These are phyloP conservation scores for Oncorhynchus tshawytscha DNA, from an alignment of 2,113 vertebrate genomes.

Conservation along the genomic window DNA sequence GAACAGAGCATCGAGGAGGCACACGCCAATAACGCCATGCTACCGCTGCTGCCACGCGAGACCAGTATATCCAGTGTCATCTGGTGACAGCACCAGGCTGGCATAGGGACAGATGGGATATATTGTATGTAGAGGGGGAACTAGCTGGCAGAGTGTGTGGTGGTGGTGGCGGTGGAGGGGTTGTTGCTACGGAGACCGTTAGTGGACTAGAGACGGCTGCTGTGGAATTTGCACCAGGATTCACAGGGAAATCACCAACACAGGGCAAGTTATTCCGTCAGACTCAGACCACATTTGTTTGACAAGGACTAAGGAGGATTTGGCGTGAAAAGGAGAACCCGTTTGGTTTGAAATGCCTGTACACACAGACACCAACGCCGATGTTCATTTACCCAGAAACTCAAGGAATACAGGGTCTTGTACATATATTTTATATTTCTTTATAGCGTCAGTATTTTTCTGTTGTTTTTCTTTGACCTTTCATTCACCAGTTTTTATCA, in stretches of 20 bases:
- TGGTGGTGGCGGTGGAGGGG: conserved; percentile 2
- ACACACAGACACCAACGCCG: conserved; percentile 64
- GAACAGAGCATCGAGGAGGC: conserved; percentile 92
- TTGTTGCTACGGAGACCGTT: background rate
- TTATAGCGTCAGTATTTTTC: conserved; percentile 96
- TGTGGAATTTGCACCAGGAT: conserved; percentile 87
- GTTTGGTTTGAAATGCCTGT: conserved; percentile 51
- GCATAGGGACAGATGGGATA: conserved; percentile 64
- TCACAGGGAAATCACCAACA: conserved; percentile 55
- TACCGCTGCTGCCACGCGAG: conserved; percentile 94
- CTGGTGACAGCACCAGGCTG: conserved; percentile 88
- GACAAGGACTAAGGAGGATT: conserved; percentile 38
- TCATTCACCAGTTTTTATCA: conserved; percentile 83
- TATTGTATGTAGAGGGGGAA: background rate
- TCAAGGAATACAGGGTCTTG: conserved; percentile 99
- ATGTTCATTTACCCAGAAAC: conserved; percentile 66
- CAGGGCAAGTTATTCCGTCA: conserved; percentile 12
- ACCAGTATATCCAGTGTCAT: conserved; percentile 99
- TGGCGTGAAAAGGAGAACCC: conserved; percentile 49
- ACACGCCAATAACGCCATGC: conserved; percentile 94
- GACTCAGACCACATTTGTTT: conserved; percentile 20
- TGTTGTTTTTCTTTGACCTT: conserved; percentile 70
- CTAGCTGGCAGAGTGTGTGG: conserved; percentile 69
- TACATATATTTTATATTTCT: conserved; percentile 97
- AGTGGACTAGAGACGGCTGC: conserved; percentile 75